Conservation (phyloP, 2,888 invertebrate species). For the Drosophila cyrtoloma region DNA sequence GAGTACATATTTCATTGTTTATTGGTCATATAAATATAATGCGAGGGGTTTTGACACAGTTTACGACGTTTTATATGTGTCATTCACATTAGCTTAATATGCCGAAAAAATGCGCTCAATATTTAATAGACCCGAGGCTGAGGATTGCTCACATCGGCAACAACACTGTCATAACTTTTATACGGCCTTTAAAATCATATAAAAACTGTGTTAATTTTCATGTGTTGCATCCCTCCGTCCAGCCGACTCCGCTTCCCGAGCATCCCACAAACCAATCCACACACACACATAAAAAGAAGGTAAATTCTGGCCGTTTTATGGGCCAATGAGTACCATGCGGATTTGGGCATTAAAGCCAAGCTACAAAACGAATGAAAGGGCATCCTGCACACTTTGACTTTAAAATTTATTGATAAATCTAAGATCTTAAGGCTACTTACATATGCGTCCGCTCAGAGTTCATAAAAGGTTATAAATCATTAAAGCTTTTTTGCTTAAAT, state of each 20-base stretch:
- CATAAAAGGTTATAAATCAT: conserved; percentile 30
- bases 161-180: conserved; percentile 72
- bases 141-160: conserved; percentile 40
- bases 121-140: conserved; percentile 57
- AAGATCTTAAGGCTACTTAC: conserved; percentile 55
- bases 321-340: conserved; percentile 65
- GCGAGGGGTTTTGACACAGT: conserved; percentile 41
- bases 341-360: conserved; percentile 51
- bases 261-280: background rate
- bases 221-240: conserved; percentile 58
- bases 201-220: conserved; percentile 79
- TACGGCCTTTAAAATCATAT: conserved; percentile 76
- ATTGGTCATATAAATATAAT: conserved; percentile 75
- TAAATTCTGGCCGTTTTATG: conserved; percentile 59
- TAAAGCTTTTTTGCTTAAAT: conserved; percentile 28
- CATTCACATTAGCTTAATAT: conserved; percentile 74
- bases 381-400: conserved; percentile 53
- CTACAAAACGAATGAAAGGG: conserved; percentile 15
- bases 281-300: conserved; percentile 59
- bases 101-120: conserved; percentile 63
- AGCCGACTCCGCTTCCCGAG: background rate
- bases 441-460: conserved; percentile 20
- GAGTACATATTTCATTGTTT: conserved; percentile 62
- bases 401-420: conserved; percentile 76
- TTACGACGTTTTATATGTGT: conserved; percentile 59